A percentile compares a stretch with the other conserved stretches of the same genome.
These are phyloP conservation scores for Drosophila rubida DNA, from an alignment of 2,888 invertebrate genomes.

Conservation along the genomic window DNA sequence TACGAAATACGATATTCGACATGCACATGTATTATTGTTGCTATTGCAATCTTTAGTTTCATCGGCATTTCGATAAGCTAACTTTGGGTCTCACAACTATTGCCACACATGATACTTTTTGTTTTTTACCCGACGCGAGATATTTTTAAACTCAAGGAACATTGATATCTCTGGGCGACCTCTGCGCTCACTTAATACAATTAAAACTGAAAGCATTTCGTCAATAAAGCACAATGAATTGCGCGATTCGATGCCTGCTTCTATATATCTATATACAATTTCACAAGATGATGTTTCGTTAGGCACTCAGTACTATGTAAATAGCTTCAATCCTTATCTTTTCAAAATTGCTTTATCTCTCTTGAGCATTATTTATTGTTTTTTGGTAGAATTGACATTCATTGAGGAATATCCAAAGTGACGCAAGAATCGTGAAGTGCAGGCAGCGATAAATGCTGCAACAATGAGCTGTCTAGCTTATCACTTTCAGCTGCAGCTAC, in stretches of 20 bases:
- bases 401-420: not conserved
- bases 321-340: not conserved
- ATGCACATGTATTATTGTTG: constrained; percentile 1
- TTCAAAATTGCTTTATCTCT: constrained; percentile 1
- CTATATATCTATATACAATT: not conserved
- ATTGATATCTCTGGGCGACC: not conserved
- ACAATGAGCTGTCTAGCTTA: constrained; percentile 37
- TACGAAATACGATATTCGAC: too few species aligned
- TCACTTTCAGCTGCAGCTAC: constrained; percentile 16
- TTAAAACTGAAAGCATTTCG: constrained; percentile 7
- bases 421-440: constrained; percentile 34
- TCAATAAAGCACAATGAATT: constrained; percentile 13
- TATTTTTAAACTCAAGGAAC: constrained; percentile 10
- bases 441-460: constrained; percentile 22
- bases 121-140: not conserved
- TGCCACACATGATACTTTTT: constrained; percentile 3
- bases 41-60: constrained; percentile 2
- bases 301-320: not conserved
- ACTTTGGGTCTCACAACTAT: not conserved
- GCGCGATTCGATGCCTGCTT: not conserved
- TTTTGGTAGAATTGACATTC: not conserved
- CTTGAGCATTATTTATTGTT: not conserved
- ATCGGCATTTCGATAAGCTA: constrained; percentile 9
- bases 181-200: constrained; percentile 7
- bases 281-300: too few species aligned